Evolutionary conservation across 2,888 invertebrate species (phyloP), one percentile per base, ranked within the genome.

Genomic region (Miltochrista miniata): DNA sequence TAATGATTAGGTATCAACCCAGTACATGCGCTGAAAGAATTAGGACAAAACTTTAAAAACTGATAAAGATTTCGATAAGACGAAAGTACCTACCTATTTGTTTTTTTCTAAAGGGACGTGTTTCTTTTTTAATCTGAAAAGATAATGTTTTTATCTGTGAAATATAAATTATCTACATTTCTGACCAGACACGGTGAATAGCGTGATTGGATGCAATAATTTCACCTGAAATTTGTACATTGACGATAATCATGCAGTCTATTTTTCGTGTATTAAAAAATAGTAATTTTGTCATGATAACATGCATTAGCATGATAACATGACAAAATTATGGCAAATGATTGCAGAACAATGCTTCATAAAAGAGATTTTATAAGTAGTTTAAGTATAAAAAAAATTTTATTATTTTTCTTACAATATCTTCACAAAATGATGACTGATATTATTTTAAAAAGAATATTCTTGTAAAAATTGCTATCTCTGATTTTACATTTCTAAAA

Each of bases 281-380:
- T 43, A n/a, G n/a, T n/a, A n/a, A n/a, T 34, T n/a, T 8, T n/a
- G 42, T 18, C 34, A n/a, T 29, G 0, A n/a, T n/a, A n/a, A n/a
- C n/a, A n/a, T n/a, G n/a, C n/a, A n/a, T n/a, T n/a, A n/a, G n/a
- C n/a, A n/a, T n/a, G n/a, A n/a, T n/a, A n/a, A n/a, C n/a, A n/a
- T n/a, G n/a, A n/a, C n/a, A n/a, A n/a, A n/a, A n/a, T n/a, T n/a
- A n/a, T n/a, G n/a, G n/a, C 1, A 52, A 36, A 14, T 14, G 37
- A 30, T 53, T 64, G 61, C 61, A 64, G 52, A 61, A 64, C 55
- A 48, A 40, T 2, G 47, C 61, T 59, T 55, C 40, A 29, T 30
- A 8, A 14, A 8, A 15, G 11, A 36, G 1, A 10, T n/a, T n/a
- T n/a, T 15, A 15, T 31, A 30, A 8, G 11, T 30, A 1, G 24